Conservation (phyloP, 2,888 invertebrate genomes). For the Drosophila meridiana region DNA sequence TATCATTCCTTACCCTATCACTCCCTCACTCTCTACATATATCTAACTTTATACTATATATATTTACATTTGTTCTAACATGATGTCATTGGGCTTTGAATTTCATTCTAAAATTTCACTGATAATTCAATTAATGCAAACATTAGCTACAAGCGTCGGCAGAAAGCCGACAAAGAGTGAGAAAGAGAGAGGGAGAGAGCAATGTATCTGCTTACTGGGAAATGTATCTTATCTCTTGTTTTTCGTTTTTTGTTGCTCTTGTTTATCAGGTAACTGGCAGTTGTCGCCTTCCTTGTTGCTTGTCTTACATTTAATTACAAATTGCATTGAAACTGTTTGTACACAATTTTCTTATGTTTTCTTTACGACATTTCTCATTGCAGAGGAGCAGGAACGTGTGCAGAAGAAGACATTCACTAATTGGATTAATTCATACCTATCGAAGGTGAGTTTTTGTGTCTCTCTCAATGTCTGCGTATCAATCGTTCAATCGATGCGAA, state of each 20-base stretch:
- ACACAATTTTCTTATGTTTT: conserved; percentile 51
- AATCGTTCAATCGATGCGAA: conserved; percentile 54
- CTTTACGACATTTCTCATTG: conserved; percentile 84
- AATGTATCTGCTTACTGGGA: conserved; percentile 32
- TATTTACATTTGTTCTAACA: conserved; percentile 34
- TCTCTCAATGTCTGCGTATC: conserved; percentile 37
- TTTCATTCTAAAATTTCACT: conserved; percentile 45
- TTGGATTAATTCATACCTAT: conserved; percentile 99
- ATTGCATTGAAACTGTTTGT: conserved; percentile 35
- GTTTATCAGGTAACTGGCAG: conserved; percentile 47
- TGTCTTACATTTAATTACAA: conserved; percentile 61
- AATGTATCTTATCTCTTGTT: conserved; percentile 68
- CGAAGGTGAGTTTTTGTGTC: conserved; percentile 90
- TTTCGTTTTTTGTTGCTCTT: conserved; percentile 17
- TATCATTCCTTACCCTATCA: not conserved
- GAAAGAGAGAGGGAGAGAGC: not conserved
- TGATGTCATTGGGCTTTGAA: conserved; percentile 62
- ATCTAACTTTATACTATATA: not conserved
- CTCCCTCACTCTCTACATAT: not conserved
- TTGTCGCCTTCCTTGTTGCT: conserved; percentile 20
- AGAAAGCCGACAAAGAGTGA: conserved; percentile 1
- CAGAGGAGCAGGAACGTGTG: conserved; percentile 99
- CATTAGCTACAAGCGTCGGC: conserved; percentile 46
- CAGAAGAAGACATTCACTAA: conserved; percentile 99
- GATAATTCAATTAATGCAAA: conserved; percentile 77